Evolutionary conservation across 2,797 vertebrate species (phyloP).

Genomic region (Morus bassanus): DNA sequence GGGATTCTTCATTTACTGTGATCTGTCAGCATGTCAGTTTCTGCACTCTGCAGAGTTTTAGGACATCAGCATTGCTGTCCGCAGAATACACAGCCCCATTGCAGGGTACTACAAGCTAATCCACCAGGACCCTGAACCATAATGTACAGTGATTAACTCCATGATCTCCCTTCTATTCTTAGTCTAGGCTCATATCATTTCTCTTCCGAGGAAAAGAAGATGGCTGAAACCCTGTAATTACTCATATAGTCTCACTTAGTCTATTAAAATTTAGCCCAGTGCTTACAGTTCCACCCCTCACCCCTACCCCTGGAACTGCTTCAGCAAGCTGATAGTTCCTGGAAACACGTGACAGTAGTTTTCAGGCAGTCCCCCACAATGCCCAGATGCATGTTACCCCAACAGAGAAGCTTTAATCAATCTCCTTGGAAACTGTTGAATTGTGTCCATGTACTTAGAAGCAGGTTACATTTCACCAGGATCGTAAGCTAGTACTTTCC

Average conservation of each 20-base stretch:
- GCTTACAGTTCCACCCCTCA: neutral
- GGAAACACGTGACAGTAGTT: neutral
- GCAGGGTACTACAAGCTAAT: neutral
- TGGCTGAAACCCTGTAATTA: neutral
- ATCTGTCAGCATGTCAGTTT: neutral
- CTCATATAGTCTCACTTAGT: neutral
- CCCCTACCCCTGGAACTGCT: neutral
- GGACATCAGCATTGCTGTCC: neutral
- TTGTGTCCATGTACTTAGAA: neutral
- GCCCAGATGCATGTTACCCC: neutral
- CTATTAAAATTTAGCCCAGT: neutral
- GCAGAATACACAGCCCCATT: neutral
- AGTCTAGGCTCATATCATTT: neutral
- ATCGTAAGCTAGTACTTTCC: neutral
- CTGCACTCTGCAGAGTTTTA: neutral
- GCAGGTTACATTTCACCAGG: neutral
- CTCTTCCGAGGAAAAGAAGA: neutral
- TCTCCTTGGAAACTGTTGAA: neutral
- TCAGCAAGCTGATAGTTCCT: neutral
- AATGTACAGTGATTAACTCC: neutral
- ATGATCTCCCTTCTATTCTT: neutral
- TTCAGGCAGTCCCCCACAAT: neutral
- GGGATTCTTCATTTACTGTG: neutral
- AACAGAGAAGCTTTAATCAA: neutral
- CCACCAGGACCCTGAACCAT: neutral